These are phyloP conservation scores for Drosophila sproati DNA, from an alignment of 1,140 invertebrate genomes.

Conservation along the genomic window DNA sequence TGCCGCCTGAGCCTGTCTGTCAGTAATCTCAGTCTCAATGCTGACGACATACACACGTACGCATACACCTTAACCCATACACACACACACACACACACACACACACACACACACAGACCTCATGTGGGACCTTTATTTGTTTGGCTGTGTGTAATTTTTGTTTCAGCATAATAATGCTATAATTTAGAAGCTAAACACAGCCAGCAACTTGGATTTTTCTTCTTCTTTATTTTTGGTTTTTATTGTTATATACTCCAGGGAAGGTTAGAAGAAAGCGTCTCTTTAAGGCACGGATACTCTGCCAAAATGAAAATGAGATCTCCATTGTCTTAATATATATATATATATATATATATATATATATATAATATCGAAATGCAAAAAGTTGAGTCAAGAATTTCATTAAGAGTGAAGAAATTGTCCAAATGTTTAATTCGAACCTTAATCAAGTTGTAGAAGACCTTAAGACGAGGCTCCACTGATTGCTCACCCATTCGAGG, in stretches of 20 bases:
- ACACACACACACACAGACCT: background rate
- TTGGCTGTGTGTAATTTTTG: slow-evolving; percentile 3
- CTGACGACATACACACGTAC: slow-evolving; percentile 8
- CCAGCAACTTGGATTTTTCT: slow-evolving; percentile 5
- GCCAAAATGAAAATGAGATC: too few relatives aligned
- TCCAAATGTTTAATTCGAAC: background rate
- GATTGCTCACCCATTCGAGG: background rate
- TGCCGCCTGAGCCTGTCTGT: slow-evolving; percentile 34
- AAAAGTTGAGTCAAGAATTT: background rate
- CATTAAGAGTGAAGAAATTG: background rate
- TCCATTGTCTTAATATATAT: too few relatives aligned
- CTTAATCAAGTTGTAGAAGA: background rate
- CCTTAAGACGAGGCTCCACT: background rate
- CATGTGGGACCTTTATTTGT: slow-evolving; percentile 20
- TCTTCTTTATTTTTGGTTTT: background rate
- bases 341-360: too few relatives aligned
- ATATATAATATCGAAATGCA: too few relatives aligned
- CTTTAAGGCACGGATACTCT: background rate
- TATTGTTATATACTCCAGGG: background rate
- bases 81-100: slow-evolving; percentile 16
- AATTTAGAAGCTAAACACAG: slow-evolving; percentile 25
- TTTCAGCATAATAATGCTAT: slow-evolving; percentile 36
- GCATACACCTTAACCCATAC: background rate
- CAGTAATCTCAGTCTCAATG: slow-evolving; percentile 35
- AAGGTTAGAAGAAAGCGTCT: background rate